Conservation (phyloP, 92 coral and sea anemone species). For the Epizoanthus ramosus region DNA sequence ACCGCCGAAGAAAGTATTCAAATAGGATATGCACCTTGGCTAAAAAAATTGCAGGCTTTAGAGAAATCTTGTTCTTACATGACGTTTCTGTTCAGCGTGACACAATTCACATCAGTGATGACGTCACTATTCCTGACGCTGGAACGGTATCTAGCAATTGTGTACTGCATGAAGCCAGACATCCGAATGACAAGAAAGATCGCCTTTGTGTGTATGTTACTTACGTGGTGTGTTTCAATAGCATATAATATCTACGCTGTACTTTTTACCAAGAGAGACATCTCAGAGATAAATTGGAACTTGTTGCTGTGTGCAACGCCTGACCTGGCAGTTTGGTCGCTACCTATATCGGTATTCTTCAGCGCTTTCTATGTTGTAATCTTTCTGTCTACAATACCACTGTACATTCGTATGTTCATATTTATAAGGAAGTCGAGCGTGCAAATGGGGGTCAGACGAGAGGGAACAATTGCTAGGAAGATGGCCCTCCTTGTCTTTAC, state of each 20-base stretch:
- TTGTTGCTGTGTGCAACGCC: constrained; percentile 16
- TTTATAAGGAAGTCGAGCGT: constrained; percentile 9
- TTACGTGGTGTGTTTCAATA: neutral
- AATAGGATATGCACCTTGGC: neutral
- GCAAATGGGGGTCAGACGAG: constrained; percentile 20
- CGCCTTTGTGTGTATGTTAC: neutral
- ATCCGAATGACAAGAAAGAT: constrained; percentile 24
- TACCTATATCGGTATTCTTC: constrained; percentile 5
- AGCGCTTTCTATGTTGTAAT: neutral
- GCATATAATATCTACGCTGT: constrained; percentile 8
- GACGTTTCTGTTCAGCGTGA: constrained; percentile 22
- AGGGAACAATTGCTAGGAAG: constrained; percentile 11
- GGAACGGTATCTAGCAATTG: constrained; percentile 22
- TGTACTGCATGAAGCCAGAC: constrained; percentile 28
- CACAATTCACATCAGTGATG: constrained; percentile 29
- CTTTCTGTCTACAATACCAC: constrained; percentile 24
- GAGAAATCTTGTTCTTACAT: neutral
- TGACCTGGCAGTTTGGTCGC: neutral
- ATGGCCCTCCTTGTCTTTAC: constrained; percentile 21
- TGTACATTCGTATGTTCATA: constrained; percentile 8
- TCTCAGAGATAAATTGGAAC: neutral
- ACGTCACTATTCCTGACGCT: constrained; percentile 16
- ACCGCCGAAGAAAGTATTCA: neutral
- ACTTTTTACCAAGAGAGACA: neutral
- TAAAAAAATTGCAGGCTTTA: neutral